A percentile compares a stretch with the other conserved stretches of the same genome.
Evolutionary conservation across 2,888 invertebrate genomes (phyloP).

Genomic region (Xylocampa areola): DNA sequence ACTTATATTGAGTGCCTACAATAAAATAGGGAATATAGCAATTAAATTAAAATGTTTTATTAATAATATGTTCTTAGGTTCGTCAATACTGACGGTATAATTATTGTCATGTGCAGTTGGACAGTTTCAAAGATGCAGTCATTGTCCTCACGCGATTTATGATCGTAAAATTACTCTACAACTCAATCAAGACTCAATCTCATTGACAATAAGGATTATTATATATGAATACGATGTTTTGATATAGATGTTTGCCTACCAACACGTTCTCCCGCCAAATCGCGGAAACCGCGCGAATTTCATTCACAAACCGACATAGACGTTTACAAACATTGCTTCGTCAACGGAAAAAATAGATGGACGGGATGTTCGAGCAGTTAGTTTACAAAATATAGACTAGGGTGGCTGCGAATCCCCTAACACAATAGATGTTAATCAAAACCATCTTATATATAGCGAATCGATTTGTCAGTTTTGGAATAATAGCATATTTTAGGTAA

Average conservation of each 20-base stretch:
- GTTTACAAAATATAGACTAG: constrained; percentile 87
- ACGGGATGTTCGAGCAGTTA: constrained; percentile 81
- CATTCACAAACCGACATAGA: constrained; percentile 81
- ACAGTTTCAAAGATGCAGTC: constrained; percentile 56
- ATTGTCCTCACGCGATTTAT: constrained; percentile 55
- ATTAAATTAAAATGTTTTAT: no score
- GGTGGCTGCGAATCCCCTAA: constrained; percentile 75
- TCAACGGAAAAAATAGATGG: constrained; percentile 86
- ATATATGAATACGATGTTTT: constrained; percentile 39
- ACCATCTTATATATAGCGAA: constrained; percentile 51
- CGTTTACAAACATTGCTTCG: constrained; percentile 85
- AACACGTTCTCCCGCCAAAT: constrained; percentile 76
- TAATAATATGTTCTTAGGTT: no score
- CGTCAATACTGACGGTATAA: constrained; percentile 15
- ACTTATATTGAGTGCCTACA: background rate
- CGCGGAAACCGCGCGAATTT: constrained; percentile 86
- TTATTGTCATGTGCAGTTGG: constrained; percentile 29
- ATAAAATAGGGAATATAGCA: background rate
- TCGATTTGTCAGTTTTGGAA: constrained; percentile 32
- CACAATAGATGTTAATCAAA: constrained; percentile 67
- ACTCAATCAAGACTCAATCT: constrained; percentile 13
- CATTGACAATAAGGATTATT: constrained; percentile 21
- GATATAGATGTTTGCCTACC: constrained; percentile 51
- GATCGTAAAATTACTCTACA: constrained; percentile 21
- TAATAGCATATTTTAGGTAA: constrained; percentile 41